Evolutionary conservation across 1,140 invertebrate genomes (phyloP).

Genomic region (Hermetia illucens): DNA sequence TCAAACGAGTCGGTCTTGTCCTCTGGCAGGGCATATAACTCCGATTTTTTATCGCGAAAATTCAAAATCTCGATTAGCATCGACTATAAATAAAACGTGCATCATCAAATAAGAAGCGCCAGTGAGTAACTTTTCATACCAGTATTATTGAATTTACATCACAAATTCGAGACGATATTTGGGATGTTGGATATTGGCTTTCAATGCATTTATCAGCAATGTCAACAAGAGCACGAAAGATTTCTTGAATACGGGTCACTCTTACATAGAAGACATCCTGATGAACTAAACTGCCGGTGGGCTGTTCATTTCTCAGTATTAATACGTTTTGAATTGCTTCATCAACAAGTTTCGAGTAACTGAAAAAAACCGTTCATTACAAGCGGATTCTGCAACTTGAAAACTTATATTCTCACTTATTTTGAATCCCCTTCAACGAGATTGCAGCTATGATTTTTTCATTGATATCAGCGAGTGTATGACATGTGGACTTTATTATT

Average conservation of each 20-base stretch:
- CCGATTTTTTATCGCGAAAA: slow-evolving; percentile 39
- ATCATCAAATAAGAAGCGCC: slow-evolving; percentile 6
- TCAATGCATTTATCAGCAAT: slow-evolving; percentile 37
- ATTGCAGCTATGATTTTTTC: slow-evolving; percentile 67
- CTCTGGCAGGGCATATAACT: slow-evolving; percentile 28
- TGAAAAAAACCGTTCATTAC: slow-evolving; percentile 2
- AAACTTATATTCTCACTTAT: slow-evolving; percentile 9
- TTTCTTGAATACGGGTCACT: slow-evolving; percentile 40
- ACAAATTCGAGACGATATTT: slow-evolving; percentile 37
- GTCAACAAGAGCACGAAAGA: slow-evolving; percentile 37
- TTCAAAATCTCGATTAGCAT: slow-evolving; percentile 42
- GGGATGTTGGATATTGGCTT: slow-evolving; percentile 35
- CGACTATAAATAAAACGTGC: slow-evolving; percentile 22
- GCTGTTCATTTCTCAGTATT: slow-evolving; percentile 28
- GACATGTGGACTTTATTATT: slow-evolving; percentile 44
- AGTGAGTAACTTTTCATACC: too few species aligned
- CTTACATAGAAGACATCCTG: slow-evolving; percentile 61
- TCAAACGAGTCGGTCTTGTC: slow-evolving; percentile 26
- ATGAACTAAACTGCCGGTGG: slow-evolving; percentile 40
- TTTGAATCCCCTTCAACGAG: slow-evolving; percentile 31
- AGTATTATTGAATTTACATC: slow-evolving; percentile 42
- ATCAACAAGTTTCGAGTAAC: slow-evolving; percentile 17
- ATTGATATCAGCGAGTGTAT: slow-evolving; percentile 53
- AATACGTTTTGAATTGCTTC: slow-evolving; percentile 44
- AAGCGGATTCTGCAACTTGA: too few species aligned